Conservation (phyloP, 2,888 invertebrate species). For the Caenorhabditis panamensis region DNA sequence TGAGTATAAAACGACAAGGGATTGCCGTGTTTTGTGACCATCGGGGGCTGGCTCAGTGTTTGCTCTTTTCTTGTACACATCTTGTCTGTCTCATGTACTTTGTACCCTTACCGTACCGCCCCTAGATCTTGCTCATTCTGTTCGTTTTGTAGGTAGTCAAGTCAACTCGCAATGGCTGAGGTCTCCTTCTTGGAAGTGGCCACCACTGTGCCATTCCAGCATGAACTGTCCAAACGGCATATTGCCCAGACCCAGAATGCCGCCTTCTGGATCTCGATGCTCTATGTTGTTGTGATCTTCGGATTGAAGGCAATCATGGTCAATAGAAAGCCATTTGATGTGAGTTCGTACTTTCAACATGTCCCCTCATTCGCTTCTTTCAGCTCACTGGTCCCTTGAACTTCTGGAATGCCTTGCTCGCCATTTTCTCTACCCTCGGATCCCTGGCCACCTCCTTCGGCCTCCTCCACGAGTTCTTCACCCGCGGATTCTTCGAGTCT, state of each 20-base stretch:
- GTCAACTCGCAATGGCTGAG: slow-evolving; percentile 16
- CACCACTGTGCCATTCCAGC: slow-evolving; percentile 66
- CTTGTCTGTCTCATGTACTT: slow-evolving; percentile 37
- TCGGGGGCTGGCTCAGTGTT: slow-evolving; percentile 9
- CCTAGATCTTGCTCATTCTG: neutral
- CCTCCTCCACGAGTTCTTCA: slow-evolving; percentile 64
- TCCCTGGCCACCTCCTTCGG: slow-evolving; percentile 70
- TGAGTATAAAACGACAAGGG: slow-evolving; percentile 23
- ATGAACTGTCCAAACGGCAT: slow-evolving; percentile 69
- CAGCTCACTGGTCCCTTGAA: slow-evolving; percentile 73
- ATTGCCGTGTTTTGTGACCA: slow-evolving; percentile 51
- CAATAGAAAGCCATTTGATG: slow-evolving; percentile 75
- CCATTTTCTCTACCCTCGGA: slow-evolving; percentile 77
- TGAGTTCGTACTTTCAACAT: slow-evolving; percentile 33
- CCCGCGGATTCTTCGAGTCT: slow-evolving; percentile 65
- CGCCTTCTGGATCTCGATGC: slow-evolving; percentile 74
- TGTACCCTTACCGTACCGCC: slow-evolving; percentile 37
- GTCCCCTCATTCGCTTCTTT: neutral
- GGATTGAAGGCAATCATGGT: slow-evolving; percentile 75
- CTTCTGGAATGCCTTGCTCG: slow-evolving; percentile 78
- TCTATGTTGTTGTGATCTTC: slow-evolving; percentile 78
- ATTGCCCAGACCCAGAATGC: slow-evolving; percentile 60
- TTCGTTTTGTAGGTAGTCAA: slow-evolving; percentile 2
- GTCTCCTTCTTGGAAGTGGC: slow-evolving; percentile 65
- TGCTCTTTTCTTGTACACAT: slow-evolving; percentile 15